Conservation (phyloP, 2,888 invertebrate species). For the Dasypolia templi region DNA sequence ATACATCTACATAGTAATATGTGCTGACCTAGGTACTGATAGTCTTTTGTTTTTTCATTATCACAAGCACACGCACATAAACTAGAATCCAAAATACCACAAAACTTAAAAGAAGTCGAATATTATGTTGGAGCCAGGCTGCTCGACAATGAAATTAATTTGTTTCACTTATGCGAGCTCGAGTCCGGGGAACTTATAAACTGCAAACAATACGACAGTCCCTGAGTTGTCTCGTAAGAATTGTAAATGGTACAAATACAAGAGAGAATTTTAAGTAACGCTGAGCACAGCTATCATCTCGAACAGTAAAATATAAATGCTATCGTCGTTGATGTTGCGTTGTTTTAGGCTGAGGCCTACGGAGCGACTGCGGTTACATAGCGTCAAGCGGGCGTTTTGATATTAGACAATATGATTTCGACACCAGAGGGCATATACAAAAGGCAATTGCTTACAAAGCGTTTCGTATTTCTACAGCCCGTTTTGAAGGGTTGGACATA, state of each 20-base stretch:
- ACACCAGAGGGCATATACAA: too few species aligned
- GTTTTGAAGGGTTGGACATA: too few species aligned
- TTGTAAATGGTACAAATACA: slow-evolving; percentile 42
- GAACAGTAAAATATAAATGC: slow-evolving; percentile 49
- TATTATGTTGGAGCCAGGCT: not conserved
- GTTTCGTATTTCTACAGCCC: too few species aligned
- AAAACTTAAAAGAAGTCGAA: not conserved
- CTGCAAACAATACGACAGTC: slow-evolving; percentile 33
- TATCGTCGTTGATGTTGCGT: slow-evolving; percentile 28
- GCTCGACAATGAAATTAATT: slow-evolving; percentile 13
- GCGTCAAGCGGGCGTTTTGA: slow-evolving; percentile 3
- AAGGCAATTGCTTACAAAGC: too few species aligned
- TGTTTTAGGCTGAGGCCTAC: not conserved
- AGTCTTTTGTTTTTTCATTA: not conserved
- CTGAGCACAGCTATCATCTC: slow-evolving; percentile 38
- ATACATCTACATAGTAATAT: not conserved
- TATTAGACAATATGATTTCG: too few species aligned
- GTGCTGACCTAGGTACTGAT: not conserved
- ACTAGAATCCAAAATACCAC: not conserved
- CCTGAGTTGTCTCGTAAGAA: slow-evolving; percentile 22
- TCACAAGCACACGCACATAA: not conserved
- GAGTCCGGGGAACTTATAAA: slow-evolving; percentile 27
- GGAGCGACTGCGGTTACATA: not conserved
- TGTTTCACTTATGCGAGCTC: slow-evolving; percentile 29
- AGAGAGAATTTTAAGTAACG: slow-evolving; percentile 41